Conservation (phyloP, 2,113 vertebrate genomes). For the Onychostoma macrolepis region DNA sequence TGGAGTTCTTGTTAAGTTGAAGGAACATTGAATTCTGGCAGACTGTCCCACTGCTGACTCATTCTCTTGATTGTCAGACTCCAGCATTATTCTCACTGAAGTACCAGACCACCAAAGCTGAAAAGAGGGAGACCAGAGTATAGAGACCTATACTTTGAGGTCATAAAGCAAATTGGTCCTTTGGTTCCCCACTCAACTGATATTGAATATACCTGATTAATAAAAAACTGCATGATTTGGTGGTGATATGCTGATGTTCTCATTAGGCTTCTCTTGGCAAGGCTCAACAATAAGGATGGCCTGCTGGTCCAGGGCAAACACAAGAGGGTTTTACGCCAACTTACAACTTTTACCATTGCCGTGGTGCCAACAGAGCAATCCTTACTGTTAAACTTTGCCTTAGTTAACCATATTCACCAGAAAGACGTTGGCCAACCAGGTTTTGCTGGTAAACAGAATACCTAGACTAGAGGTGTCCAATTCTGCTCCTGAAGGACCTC, state of each 20-base stretch:
- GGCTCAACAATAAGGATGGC: not conserved
- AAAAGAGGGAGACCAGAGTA: not conserved
- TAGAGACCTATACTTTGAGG: no score
- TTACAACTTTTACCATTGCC: not conserved
- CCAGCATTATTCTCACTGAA: not conserved
- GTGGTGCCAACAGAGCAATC: not conserved
- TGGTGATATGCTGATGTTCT: not conserved
- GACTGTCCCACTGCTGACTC: conserved; percentile 31
- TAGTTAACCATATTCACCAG: not conserved
- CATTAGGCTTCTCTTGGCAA: not conserved
- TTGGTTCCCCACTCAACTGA: not conserved
- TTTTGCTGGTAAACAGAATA: not conserved
- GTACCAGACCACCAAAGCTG: conserved; percentile 17
- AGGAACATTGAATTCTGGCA: conserved; percentile 27
- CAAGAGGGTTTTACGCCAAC: not conserved
- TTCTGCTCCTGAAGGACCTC: not conserved
- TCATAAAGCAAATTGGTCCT: not conserved
- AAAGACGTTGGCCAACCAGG: not conserved
- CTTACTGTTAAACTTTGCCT: not conserved
- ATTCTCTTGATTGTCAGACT: not conserved
- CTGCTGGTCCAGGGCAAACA: not conserved
- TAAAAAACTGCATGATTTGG: not conserved
- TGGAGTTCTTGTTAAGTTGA: not conserved
- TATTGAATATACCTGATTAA: not conserved
- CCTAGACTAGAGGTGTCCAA: not conserved